Conservation (phyloP, 2,797 vertebrate species). For the Sardinella longiceps region DNA sequence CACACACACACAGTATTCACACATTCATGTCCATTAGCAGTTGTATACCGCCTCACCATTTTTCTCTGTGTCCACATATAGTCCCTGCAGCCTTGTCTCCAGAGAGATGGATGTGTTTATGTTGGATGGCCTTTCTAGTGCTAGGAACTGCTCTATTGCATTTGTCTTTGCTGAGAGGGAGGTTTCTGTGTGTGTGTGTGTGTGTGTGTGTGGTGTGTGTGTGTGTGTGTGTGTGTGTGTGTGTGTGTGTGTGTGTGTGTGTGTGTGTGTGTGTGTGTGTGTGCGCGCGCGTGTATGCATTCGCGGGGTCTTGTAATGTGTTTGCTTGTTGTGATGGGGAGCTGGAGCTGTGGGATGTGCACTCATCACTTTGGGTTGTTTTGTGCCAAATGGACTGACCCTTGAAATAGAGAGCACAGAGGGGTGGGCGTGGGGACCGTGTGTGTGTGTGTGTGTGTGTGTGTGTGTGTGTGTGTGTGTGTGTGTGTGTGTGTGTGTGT, state of each 20-base stretch:
- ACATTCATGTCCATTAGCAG: not conserved
- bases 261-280: too few species aligned
- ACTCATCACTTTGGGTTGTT: conserved; percentile 23
- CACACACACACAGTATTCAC: not conserved
- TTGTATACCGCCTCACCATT: not conserved
- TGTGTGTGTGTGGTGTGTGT: not conserved
- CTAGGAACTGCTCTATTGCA: conserved; percentile 40
- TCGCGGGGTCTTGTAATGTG: not conserved
- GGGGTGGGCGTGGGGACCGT: not conserved
- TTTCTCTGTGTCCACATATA: conserved; percentile 1
- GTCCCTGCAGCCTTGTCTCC: conserved; percentile 15
- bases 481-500: not conserved
- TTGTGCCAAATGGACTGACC: conserved; percentile 22
- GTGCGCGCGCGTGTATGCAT: too few species aligned
- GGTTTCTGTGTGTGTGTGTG: not conserved
- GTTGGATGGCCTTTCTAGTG: conserved; percentile 47
- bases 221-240: not conserved
- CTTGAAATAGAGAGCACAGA: conserved; percentile 20
- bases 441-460: not conserved
- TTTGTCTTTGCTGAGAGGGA: conserved; percentile 18
- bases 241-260: not conserved
- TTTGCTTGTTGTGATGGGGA: conserved; percentile 14
- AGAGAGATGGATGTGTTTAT: conserved; percentile 42
- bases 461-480: not conserved
- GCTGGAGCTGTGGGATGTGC: conserved; percentile 11